Evolutionary conservation across 1,140 invertebrate genomes (phyloP).

Genomic region (Gryllus bimaculatus): DNA sequence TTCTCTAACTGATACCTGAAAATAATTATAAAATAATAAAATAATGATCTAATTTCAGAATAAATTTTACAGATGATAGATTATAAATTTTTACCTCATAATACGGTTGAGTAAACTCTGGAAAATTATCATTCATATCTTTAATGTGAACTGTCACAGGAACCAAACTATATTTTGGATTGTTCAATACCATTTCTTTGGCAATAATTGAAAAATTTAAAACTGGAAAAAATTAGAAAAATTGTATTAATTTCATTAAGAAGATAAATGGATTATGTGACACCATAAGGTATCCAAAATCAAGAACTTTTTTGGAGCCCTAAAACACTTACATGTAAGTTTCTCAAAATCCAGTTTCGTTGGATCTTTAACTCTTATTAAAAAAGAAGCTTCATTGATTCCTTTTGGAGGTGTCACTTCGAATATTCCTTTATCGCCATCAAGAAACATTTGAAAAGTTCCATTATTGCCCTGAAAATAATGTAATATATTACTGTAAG

Average conservation of each 20-base stretch:
- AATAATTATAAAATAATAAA: not conserved
- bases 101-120: conserved; percentile 66
- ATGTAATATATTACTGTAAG: conserved; percentile 9
- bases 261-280: not conserved
- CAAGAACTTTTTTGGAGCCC: not conserved
- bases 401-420: conserved; percentile 79
- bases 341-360: conserved; percentile 77
- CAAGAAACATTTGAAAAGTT: conserved; percentile 73
- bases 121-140: conserved; percentile 92
- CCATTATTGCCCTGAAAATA: conserved; percentile 74
- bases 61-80: not conserved
- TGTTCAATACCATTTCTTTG: conserved; percentile 62
- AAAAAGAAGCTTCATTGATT: conserved; percentile 86
- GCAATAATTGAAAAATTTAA: conserved; percentile 81
- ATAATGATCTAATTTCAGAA: not conserved
- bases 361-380: conserved; percentile 80
- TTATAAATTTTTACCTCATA: conserved; percentile 48
- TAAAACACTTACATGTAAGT: conserved; percentile 38
- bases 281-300: not conserved
- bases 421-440: conserved; percentile 73
- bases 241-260: conserved; percentile 10
- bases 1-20: conserved; percentile 58
- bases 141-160: conserved; percentile 75
- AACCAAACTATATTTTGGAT: conserved; percentile 68
- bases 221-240: conserved; percentile 38